Conservation (phyloP, 1,140 invertebrate species). For the Lepeophtheirus salmonis region DNA sequence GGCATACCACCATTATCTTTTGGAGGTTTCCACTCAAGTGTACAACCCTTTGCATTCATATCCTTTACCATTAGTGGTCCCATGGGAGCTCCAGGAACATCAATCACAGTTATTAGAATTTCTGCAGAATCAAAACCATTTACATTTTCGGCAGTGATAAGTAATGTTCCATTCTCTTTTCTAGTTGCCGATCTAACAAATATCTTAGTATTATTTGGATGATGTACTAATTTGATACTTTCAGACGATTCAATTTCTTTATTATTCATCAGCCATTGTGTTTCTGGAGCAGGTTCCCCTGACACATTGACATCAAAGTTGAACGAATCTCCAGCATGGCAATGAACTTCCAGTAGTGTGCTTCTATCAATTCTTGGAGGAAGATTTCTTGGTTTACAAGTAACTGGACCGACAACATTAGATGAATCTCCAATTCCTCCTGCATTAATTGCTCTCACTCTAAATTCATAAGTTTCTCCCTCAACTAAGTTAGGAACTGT, state of each 20-base stretch:
- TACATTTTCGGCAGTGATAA: conserved; percentile 71
- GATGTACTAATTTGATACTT: conserved; percentile 42
- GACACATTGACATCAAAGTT: conserved; percentile 58
- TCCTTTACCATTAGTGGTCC: conserved; percentile 72
- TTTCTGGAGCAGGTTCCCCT: conserved; percentile 72
- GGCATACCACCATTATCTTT: conserved; percentile 73
- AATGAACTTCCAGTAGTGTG: conserved; percentile 58
- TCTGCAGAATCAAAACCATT: conserved; percentile 80
- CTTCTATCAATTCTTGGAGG: conserved; percentile 71
- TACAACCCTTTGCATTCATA: conserved; percentile 63
- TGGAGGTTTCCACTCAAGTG: conserved; percentile 69
- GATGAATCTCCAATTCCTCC: conserved; percentile 82
- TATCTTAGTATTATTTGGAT: conserved; percentile 74
- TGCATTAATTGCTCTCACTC: conserved; percentile 73
- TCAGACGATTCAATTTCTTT: conserved; percentile 51
- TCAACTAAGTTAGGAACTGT: conserved; percentile 73
- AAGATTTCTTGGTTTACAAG: conserved; percentile 66
- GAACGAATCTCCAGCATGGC: conserved; percentile 74
- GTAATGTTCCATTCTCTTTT: conserved; percentile 73
- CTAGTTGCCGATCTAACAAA: conserved; percentile 63
- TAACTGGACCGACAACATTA: conserved; percentile 62
- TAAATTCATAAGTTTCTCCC: conserved; percentile 72
- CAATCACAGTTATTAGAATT: conserved; percentile 73
- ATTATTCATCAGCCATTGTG: conserved; percentile 56
- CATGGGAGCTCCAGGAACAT: conserved; percentile 59